phyloP scores from a whole-genome alignment of 2,113 vertebrate species.

The Bubalus kerabau region DNA sequence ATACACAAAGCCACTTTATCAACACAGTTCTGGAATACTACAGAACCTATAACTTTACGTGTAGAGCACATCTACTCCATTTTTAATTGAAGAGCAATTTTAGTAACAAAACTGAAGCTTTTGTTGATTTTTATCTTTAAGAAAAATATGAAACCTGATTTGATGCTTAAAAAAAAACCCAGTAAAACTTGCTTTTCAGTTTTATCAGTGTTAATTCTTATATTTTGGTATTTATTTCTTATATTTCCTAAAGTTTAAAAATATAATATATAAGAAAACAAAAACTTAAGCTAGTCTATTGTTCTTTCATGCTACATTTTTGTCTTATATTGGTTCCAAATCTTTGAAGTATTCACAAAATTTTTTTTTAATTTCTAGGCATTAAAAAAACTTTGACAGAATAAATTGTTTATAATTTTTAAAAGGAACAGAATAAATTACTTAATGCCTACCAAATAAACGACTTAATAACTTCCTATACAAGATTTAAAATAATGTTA shows the following conservation, averaged over 20 bases:
- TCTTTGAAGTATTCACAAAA: not conserved
- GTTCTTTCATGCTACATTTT: not conserved
- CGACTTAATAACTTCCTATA: not conserved
- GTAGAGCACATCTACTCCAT: not conserved
- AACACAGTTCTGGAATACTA: not conserved
- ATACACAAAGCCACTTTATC: not conserved
- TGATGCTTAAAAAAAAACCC: not conserved
- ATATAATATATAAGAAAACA: not conserved
- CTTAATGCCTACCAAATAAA: not conserved
- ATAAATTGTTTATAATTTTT: not conserved
- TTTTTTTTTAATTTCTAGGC: not conserved
- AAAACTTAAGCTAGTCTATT: not conserved
- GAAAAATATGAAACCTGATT: not conserved
- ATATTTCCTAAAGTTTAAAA: conserved; percentile 39
- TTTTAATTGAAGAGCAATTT: conserved; percentile 28
- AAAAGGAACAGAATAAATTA: not conserved
- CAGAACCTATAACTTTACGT: not conserved
- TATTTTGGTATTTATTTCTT: conserved; percentile 62
- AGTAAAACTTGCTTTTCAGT: conserved; percentile 51
- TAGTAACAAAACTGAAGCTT: not conserved
- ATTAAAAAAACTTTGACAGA: not conserved
- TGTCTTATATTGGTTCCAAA: not conserved
- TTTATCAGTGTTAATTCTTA: conserved; percentile 71
- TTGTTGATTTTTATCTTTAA: conserved; percentile 2
- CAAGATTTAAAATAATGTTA: not conserved